Evolutionary conservation across 2,888 invertebrate genomes (phyloP).

Genomic region (Heliconius sara): DNA sequence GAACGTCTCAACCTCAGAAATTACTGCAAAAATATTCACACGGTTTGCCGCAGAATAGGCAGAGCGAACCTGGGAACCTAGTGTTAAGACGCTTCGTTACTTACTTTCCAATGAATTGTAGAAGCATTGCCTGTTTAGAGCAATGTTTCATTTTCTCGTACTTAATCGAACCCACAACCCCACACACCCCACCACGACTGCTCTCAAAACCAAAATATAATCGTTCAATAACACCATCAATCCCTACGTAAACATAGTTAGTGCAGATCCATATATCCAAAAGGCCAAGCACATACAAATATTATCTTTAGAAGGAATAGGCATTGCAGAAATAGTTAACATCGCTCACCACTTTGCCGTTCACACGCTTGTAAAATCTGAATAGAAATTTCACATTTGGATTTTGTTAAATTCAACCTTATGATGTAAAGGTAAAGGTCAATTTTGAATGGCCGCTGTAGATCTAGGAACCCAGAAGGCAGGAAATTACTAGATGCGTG

Average conservation of each 20-base stretch:
- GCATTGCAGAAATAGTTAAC: slow-evolving; percentile 43
- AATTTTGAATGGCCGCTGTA: slow-evolving; percentile 19
- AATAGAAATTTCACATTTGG: slow-evolving; percentile 33
- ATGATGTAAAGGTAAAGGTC: background rate
- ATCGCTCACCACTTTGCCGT: slow-evolving; percentile 42
- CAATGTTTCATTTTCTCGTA: too few species aligned
- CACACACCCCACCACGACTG: too few species aligned
- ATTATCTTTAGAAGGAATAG: slow-evolving; percentile 40
- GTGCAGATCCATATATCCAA: slow-evolving; percentile 13
- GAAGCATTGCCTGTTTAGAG: too few species aligned
- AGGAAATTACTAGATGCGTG: slow-evolving; percentile 44
- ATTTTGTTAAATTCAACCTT: background rate
- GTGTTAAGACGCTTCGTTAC: too few species aligned
- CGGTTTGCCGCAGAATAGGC: too few species aligned
- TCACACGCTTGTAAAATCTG: slow-evolving; percentile 47
- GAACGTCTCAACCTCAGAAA: too few species aligned
- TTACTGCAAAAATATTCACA: too few species aligned
- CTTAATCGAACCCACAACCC: too few species aligned
- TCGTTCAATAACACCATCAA: background rate
- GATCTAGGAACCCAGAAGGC: slow-evolving; percentile 42
- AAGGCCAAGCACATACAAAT: slow-evolving; percentile 28
- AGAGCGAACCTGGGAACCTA: too few species aligned
- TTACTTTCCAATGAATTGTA: too few species aligned
- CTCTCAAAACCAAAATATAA: background rate
- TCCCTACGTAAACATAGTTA: background rate